Conservation (phyloP, 1,140 invertebrate species). For the Apocrypta bakeri region DNA sequence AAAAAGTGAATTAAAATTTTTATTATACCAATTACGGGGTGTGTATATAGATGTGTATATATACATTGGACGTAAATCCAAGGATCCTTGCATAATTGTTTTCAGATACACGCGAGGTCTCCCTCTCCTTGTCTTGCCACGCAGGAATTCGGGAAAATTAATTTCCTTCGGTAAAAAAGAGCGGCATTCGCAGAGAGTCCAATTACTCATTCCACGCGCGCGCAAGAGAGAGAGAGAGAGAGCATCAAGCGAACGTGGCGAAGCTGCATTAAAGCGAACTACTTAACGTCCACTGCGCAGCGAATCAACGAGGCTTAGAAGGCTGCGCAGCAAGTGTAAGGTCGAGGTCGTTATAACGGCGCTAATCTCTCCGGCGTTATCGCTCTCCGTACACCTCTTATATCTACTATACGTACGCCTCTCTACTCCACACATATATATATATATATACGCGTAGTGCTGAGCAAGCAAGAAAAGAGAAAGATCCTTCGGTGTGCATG, state of each 20-base stretch:
- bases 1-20: background rate
- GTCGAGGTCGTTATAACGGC: conserved; percentile 50
- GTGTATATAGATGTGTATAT: too few relatives aligned
- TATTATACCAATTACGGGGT: background rate
- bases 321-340: conserved; percentile 23
- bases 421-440: too few relatives aligned
- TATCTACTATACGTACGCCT: background rate
- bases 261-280: background rate
- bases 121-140: background rate
- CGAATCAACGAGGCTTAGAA: conserved; percentile 2
- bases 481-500: background rate
- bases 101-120: too few relatives aligned
- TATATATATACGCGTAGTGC: background rate
- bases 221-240: too few relatives aligned
- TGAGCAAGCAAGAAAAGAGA: background rate
- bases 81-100: too few relatives aligned
- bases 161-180: background rate
- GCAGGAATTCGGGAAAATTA: background rate
- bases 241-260: background rate
- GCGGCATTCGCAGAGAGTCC: background rate
- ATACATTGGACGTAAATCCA: too few relatives aligned
- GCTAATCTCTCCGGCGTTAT: conserved; percentile 42
- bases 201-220: background rate
- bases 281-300: background rate
- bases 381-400: conserved; percentile 16